phyloP scores from a whole-genome alignment of 2,797 vertebrate species.

The Pseudocheirus occidentalis region DNA sequence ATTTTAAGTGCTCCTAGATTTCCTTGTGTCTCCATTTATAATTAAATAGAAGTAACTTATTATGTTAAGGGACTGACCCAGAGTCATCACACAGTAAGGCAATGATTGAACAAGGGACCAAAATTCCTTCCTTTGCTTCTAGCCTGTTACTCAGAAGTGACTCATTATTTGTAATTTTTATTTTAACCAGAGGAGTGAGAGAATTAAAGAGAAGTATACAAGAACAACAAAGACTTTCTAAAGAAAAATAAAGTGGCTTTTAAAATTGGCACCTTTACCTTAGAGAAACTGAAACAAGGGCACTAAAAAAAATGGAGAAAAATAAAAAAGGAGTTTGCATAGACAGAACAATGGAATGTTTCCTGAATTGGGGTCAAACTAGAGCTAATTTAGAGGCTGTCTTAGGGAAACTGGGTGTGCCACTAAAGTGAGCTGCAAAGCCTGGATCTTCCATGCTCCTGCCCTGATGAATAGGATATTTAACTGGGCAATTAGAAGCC shows the following conservation, averaged over 20 bases:
- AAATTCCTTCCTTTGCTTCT: constrained; percentile 62
- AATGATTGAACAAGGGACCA: constrained; percentile 40
- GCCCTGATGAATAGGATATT: not conserved
- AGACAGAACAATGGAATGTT: not conserved
- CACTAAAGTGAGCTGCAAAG: not conserved
- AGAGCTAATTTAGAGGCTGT: not conserved
- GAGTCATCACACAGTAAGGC: constrained; percentile 69
- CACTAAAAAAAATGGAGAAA: constrained; percentile 24
- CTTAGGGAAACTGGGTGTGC: not conserved
- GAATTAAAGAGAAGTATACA: constrained; percentile 38
- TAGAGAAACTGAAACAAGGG: not conserved
- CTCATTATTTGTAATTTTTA: constrained; percentile 65
- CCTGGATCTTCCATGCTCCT: not conserved
- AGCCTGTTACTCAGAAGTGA: constrained; percentile 72
- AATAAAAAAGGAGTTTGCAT: not conserved
- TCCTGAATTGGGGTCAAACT: no score
- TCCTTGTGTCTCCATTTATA: constrained; percentile 68
- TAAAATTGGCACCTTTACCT: constrained; percentile 41
- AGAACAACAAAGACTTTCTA: constrained; percentile 47
- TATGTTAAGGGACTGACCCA: constrained; percentile 56
- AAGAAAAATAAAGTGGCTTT: constrained; percentile 27
- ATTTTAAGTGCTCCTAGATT: constrained; percentile 49
- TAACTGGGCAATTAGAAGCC: not conserved
- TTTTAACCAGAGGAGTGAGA: constrained; percentile 57
- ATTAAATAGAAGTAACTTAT: constrained; percentile 58